phyloP scores from a whole-genome alignment of 2,113 vertebrate species.

The Rhinichthys klamathensis region DNA sequence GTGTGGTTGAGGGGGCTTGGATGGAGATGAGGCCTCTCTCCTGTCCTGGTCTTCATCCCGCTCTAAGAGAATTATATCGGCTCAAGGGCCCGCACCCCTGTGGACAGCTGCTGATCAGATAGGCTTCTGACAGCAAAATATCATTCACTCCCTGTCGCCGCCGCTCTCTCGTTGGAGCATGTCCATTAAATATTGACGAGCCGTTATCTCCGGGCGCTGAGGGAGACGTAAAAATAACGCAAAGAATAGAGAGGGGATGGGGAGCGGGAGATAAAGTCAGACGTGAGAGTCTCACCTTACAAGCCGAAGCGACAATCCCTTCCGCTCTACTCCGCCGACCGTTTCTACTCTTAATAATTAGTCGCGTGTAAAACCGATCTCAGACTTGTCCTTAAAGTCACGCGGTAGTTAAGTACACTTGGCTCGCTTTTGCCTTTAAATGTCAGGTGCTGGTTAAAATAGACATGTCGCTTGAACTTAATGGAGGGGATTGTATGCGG shows the following conservation, averaged over 20 bases:
- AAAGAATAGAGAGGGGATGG: conserved; percentile 31
- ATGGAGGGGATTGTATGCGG: conserved; percentile 4
- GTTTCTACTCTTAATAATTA: not conserved
- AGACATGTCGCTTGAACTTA: conserved; percentile 21
- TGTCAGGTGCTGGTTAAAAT: conserved; percentile 30
- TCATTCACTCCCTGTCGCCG: conserved; percentile 60
- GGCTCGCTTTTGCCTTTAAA: conserved; percentile 7
- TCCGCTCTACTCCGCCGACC: not conserved
- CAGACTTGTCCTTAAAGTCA: not conserved
- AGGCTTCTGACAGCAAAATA: conserved; percentile 58
- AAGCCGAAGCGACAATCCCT: conserved; percentile 14
- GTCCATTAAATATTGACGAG: conserved; percentile 70
- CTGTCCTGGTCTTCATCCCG: conserved; percentile 42
- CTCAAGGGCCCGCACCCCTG: conserved; percentile 44
- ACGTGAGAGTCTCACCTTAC: conserved; percentile 49
- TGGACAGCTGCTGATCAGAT: conserved; percentile 59
- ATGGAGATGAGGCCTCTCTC: conserved; percentile 50
- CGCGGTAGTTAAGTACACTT: conserved; percentile 18
- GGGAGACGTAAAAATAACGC: conserved; percentile 55
- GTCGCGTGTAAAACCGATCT: not conserved
- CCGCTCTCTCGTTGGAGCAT: conserved; percentile 59
- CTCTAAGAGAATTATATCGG: conserved; percentile 70
- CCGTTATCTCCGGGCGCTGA: conserved; percentile 56
- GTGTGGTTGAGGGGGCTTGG: conserved; percentile 55
- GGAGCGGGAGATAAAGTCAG: conserved; percentile 41